Base-by-base conservation (phyloP, 2,113 vertebrate species). In the Ceratotherium simum region DNA sequence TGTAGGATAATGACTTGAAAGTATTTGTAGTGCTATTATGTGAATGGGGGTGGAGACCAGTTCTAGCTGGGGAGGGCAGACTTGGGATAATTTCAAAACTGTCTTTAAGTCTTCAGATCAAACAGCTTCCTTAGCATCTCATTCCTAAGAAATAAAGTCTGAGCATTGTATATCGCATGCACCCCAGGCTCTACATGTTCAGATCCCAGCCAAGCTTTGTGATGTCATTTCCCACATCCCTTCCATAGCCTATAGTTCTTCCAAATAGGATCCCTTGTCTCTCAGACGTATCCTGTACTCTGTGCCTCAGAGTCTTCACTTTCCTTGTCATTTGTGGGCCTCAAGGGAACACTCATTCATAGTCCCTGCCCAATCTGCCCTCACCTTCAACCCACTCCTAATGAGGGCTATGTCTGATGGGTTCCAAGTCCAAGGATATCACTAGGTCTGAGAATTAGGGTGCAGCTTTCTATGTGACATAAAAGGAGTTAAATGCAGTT, bases 51-150 rank as follows among this genome's bases (percentile, higher is more conserved):
- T 67, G 3, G 65, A 39, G 18, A 73, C 2, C 31, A n/a, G 33
- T 27, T 60, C 10, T 9, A 31, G 39, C 54, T 78, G 83, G 69
- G 12, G 70, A 92, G 78, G n/a, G 42, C 18, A 65, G 54, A 21
- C 25, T 70, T 48, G 78, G 56, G 84, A 39, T 83, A 36, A 89
- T 56, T 87, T 91, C 36, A 82, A 82, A 83, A 60, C 51, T 76
- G 9, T 12, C 70, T 27, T 60, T 48, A 72, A 79, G n/a, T 51
- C 17, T 18, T 23, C 8, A 56, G 54, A 78, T 95, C 60, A 69
- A n/a, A 78, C 46, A 83, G 54, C 8, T 36, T 86, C 73, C n/a
- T 58, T 39, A 27, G 25, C 3, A 0, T 36, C 54, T 89, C 84
- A 39, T 39, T 83, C 54, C 6, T 29, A 31, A 4, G 51, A 60